Conservation (phyloP, 23 tunicate genomes). For the Aplidium turbinatum region DNA sequence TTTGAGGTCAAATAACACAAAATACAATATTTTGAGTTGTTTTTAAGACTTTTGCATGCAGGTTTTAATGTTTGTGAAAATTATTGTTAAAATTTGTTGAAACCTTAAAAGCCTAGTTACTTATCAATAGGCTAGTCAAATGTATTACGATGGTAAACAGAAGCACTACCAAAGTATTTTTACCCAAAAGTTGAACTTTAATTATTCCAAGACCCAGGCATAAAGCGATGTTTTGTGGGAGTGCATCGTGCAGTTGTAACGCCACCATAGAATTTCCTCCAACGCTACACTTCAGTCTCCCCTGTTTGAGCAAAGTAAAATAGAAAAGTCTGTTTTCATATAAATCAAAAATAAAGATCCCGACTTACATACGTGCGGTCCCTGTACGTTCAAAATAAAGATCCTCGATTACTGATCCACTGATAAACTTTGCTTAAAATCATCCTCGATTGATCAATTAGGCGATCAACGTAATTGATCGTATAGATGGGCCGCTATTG, state of each 20-base stretch:
- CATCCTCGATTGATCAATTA: background rate
- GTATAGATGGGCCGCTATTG: too few species aligned
- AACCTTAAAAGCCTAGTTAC: too few species aligned
- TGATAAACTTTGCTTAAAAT: background rate
- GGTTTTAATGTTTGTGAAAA: background rate
- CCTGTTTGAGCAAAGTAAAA: conserved; percentile 22
- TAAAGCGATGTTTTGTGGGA: conserved; percentile 25
- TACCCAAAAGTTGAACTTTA: conserved; percentile 57
- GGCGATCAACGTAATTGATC: too few species aligned
- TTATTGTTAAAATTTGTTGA: background rate
- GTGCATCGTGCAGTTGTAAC: conserved; percentile 26
- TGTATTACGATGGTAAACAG: background rate
- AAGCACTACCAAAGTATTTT: background rate
- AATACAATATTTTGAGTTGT: background rate
- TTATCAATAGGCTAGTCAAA: background rate
- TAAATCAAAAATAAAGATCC: background rate
- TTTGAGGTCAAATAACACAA: background rate
- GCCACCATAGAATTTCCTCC: conserved; percentile 18
- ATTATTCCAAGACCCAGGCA: conserved; percentile 62
- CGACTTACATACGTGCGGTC: background rate
- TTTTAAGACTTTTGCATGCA: too few species aligned
- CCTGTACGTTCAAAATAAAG: too few species aligned
- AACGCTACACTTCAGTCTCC: conserved; percentile 25
- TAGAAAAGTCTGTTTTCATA: background rate
- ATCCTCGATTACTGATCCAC: background rate